Base-by-base conservation (phyloP, 1,140 invertebrate genomes). In the Chymomyza costata region DNA sequence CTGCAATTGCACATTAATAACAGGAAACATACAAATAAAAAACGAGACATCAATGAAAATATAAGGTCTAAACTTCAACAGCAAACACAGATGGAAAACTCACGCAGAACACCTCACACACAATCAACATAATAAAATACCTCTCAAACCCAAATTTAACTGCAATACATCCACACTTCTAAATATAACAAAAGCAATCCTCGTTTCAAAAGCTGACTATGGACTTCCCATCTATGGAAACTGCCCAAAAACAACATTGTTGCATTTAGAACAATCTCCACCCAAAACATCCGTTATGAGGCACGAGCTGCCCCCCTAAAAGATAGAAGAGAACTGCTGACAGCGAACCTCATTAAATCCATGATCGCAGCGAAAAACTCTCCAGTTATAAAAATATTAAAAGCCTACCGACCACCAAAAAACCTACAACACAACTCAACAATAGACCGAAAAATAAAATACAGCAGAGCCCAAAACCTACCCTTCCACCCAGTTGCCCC, bases 111-210 rank as follows among this genome's bases (percentile, higher is more conserved):
- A 41, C 32, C 14, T 58, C 32, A 16, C 46, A 34, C 16, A 44
- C 39, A 15, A 39, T 53, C 16, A 50, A 56, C 30, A 50, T 63
- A 38, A 52, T 60, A 47, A 60, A 66, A 48, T 66, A 50, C 14
- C 46, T 63, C 3, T 38, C 53, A 17, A 57, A 37, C 19, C 17
- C 18, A 25, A 66, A 50, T 54, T 48, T 7, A 62, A 55, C 16
- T 52, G 53, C 37, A 51, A 45, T 8, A 40, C 41, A 1, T 17
- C 13, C 15, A 57, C 47, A 10, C 14, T 58, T 5, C 7, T 45
- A 38, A 46, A 38, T 3, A 16, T 34, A 7, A 35, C 41, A 30
- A 51, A 62, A 45, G 38, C 57, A 41, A 34, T 47, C 17, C 15
- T 58, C 13, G 46, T 17, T n/a, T 14, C 43, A 16, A 47, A 59